Evolutionary conservation across 2,888 invertebrate genomes (phyloP).

Genomic region (Serrognathus titanus): DNA sequence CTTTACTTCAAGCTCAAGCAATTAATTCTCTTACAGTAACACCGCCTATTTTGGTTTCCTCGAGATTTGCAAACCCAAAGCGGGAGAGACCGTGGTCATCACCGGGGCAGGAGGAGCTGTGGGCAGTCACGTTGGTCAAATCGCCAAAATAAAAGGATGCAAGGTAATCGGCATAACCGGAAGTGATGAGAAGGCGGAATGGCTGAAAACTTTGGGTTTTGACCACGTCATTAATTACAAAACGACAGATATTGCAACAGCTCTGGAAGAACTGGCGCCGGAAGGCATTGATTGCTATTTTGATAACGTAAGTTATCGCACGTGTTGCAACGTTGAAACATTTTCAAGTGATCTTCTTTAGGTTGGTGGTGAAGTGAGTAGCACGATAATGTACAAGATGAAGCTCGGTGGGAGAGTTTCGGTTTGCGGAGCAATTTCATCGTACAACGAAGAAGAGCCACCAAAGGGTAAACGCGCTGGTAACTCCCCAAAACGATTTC

Average conservation of each 20-base stretch:
- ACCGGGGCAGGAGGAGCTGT: conserved; percentile 79
- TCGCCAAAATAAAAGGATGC: conserved; percentile 70
- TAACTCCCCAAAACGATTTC: too few species aligned
- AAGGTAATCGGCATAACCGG: conserved; percentile 70
- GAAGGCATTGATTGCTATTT: conserved; percentile 72
- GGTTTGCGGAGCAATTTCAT: conserved; percentile 64
- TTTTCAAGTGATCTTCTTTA: conserved; percentile 26
- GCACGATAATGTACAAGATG: conserved; percentile 60
- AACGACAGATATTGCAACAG: conserved; percentile 52
- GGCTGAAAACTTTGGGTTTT: conserved; percentile 62
- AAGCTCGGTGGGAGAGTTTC: conserved; percentile 60
- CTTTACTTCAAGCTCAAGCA: neutral
- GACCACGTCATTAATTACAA: conserved; percentile 73
- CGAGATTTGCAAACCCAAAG: conserved; percentile 67
- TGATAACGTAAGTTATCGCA: conserved; percentile 69
- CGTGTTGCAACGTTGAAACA: neutral
- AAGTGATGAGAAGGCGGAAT: conserved; percentile 65
- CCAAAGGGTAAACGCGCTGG: conserved; percentile 21
- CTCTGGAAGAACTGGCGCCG: conserved; percentile 60
- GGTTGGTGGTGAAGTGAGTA: conserved; percentile 66
- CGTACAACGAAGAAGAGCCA: conserved; percentile 54
- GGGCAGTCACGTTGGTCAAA: conserved; percentile 74
- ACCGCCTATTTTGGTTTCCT: conserved; percentile 73
- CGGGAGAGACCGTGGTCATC: conserved; percentile 70
- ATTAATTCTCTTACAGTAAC: conserved; percentile 49